Evolutionary conservation across 2,888 invertebrate genomes (phyloP).

Genomic region (Dicyrtoma fusca): DNA sequence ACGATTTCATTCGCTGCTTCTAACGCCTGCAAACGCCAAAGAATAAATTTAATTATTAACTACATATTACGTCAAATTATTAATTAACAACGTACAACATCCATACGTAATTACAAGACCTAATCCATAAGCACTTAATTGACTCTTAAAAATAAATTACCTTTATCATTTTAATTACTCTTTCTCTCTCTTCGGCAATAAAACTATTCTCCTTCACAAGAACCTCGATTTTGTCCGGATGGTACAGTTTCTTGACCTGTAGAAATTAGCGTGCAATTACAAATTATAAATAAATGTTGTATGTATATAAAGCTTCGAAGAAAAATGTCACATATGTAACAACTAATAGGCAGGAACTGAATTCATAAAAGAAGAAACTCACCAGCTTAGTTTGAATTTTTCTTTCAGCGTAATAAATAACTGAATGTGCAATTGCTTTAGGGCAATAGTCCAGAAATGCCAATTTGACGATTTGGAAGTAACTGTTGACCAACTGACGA

Average conservation of each 20-base stretch:
- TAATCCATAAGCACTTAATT: no score
- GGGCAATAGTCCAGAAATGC: constrained; percentile 18
- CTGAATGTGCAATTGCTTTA: neutral
- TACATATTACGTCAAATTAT: no score
- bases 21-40: no score
- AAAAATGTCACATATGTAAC: no score
- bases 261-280: no score
- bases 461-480: constrained; percentile 1
- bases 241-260: neutral
- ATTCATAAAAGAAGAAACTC: neutral
- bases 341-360: neutral
- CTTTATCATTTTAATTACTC: neutral
- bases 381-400: neutral
- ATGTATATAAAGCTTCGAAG: no score
- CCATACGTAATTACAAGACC: neutral
- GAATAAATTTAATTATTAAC: no score
- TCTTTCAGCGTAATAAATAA: neutral
- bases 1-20: neutral
- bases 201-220: neutral
- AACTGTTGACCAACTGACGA: neutral
- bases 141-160: neutral
- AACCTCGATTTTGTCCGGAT: neutral
- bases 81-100: no score
- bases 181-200: neutral
- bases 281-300: no score